phyloP scores from a whole-genome alignment of 2,113 vertebrate genomes.

The Eudyptes chrysolophus region DNA sequence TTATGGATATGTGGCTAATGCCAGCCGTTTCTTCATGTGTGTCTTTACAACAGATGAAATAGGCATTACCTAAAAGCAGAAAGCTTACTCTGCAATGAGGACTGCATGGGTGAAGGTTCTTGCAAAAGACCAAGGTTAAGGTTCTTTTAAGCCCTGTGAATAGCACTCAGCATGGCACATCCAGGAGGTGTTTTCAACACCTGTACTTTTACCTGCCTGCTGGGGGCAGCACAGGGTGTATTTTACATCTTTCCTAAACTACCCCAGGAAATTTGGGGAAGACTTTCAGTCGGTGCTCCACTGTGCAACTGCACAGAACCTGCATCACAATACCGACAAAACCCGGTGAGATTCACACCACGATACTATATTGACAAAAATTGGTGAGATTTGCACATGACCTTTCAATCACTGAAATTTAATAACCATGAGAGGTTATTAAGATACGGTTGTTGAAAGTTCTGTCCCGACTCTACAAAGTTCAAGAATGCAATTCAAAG shows the following conservation, averaged over 20 bases:
- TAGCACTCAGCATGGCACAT: neutral
- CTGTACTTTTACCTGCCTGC: neutral
- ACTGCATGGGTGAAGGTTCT: neutral
- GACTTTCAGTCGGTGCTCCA: neutral
- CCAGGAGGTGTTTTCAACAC: neutral
- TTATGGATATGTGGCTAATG: constrained; percentile 64
- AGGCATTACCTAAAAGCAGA: constrained; percentile 4
- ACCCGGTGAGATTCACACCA: neutral
- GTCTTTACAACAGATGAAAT: constrained; percentile 34
- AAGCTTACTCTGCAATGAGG: neutral
- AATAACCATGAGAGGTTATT: neutral
- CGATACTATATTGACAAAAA: neutral
- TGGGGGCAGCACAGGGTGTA: constrained; percentile 30
- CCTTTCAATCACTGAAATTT: neutral
- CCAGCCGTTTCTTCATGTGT: neutral
- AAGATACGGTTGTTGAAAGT: neutral
- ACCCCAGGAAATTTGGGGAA: neutral
- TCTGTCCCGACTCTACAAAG: neutral
- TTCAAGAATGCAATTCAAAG: neutral
- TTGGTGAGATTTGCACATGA: neutral
- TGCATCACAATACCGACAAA: neutral
- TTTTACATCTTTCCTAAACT: neutral
- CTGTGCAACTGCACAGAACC: neutral
- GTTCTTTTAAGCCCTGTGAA: neutral
- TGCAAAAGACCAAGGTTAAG: neutral